Conservation (phyloP, 2,888 invertebrate genomes). For the Pseudoips prasinana region DNA sequence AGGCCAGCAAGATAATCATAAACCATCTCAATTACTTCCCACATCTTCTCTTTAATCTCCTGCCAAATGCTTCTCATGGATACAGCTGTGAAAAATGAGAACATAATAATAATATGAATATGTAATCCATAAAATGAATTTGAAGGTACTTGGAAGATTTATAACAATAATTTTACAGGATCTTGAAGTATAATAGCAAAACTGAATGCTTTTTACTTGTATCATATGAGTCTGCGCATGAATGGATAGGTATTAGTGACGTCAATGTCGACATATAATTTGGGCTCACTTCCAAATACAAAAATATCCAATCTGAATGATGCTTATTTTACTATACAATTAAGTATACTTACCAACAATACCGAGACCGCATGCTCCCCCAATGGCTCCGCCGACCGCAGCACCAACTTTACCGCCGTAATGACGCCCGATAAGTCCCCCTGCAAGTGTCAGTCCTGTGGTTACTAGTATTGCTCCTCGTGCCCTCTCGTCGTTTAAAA, state of each 20-base stretch:
- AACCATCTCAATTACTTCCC: conserved; percentile 62
- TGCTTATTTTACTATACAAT: too few species aligned
- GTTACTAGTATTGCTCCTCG: conserved; percentile 56
- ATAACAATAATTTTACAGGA: too few species aligned
- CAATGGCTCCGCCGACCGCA: conserved; percentile 63
- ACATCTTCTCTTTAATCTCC: conserved; percentile 54
- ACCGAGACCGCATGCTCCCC: conserved; percentile 68
- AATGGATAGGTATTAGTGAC: too few species aligned
- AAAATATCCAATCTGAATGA: too few species aligned
- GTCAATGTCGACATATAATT: too few species aligned
- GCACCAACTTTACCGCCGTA: conserved; percentile 69
- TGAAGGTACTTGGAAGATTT: too few species aligned
- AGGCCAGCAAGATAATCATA: conserved; percentile 68
- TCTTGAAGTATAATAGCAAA: too few species aligned
- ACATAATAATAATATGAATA: neutral
- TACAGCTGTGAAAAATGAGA: conserved; percentile 44
- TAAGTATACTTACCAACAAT: conserved; percentile 53
- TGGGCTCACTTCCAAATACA: too few species aligned
- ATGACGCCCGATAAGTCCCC: conserved; percentile 62
- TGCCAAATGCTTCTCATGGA: conserved; percentile 69
- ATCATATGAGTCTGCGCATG: too few species aligned
- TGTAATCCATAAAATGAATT: too few species aligned
- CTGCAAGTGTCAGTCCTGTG: conserved; percentile 61
- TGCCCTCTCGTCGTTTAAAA: conserved; percentile 46
- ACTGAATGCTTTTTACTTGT: too few species aligned